These are phyloP conservation scores for Gallinago undulata DNA, from an alignment of 2,113 vertebrate genomes.

Conservation along the genomic window DNA sequence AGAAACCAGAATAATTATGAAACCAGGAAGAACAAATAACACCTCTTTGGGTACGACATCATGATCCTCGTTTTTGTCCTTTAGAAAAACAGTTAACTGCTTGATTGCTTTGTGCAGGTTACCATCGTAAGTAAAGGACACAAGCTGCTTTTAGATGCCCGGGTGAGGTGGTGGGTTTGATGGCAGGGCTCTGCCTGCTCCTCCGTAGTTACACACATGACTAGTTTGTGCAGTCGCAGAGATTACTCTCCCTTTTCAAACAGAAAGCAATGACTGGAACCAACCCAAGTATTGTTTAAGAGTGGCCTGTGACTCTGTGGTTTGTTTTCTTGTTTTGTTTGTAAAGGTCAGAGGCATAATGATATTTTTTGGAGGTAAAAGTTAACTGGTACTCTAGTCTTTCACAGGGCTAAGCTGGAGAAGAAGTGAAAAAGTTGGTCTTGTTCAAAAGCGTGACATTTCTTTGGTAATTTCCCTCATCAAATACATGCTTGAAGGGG, in stretches of 20 bases:
- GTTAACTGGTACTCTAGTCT: background rate
- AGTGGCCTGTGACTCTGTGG: background rate
- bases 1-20: background rate
- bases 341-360: constrained; percentile 16
- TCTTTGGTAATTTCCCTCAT: background rate
- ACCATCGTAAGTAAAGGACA: background rate
- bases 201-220: background rate
- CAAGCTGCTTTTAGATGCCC: background rate
- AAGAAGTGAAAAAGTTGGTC: background rate
- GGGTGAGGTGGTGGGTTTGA: background rate
- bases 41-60: background rate
- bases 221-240: background rate
- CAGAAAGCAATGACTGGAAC: constrained; percentile 41
- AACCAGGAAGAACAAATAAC: background rate
- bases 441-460: background rate
- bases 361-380: background rate
- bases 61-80: background rate
- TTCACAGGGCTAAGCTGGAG: background rate
- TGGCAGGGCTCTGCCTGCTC: background rate
- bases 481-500: background rate
- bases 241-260: constrained; percentile 56
- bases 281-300: constrained; percentile 56
- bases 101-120: background rate
- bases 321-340: constrained; percentile 35
- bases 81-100: background rate